A percentile compares a stretch with the other conserved stretches of the same genome.
Evolutionary conservation across 2,797 vertebrate genomes (phyloP).

Genomic region (Melanotaenia nigrans): DNA sequence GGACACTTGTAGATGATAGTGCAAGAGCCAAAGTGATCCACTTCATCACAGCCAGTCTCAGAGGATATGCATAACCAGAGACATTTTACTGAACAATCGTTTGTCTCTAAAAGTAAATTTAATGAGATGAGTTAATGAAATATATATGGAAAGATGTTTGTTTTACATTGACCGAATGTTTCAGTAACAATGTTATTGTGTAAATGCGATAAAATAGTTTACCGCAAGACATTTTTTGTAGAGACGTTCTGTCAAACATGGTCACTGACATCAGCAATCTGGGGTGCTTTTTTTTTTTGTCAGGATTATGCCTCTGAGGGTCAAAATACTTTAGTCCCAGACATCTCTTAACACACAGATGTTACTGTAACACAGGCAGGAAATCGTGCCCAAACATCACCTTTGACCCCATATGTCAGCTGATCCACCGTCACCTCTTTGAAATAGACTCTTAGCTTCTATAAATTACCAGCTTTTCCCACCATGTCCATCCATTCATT

Average conservation of each 20-base stretch:
- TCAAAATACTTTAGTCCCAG: conserved; percentile 88
- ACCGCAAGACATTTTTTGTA: neutral
- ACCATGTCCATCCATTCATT: conserved; percentile 88
- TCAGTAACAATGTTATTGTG: conserved; percentile 23
- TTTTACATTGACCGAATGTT: conserved; percentile 37
- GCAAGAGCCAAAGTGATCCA: conserved; percentile 70
- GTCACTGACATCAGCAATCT: conserved; percentile 80
- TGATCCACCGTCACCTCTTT: conserved; percentile 92
- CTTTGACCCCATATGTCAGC: conserved; percentile 93
- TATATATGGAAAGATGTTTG: conserved; percentile 31
- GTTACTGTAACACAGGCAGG: conserved; percentile 96
- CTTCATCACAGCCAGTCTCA: conserved; percentile 66
- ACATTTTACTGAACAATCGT: conserved; percentile 47
- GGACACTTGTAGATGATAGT: conserved; percentile 78
- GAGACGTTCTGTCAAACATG: conserved; percentile 73
- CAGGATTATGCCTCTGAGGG: conserved; percentile 78
- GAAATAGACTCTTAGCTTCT: conserved; percentile 95
- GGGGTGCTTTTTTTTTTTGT: conserved; percentile 65
- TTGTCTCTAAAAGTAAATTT: conserved; percentile 67
- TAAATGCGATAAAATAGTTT: conserved; percentile 11
- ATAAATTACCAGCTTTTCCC: conserved; percentile 95
- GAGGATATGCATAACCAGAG: conserved; percentile 47
- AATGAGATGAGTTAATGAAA: conserved; percentile 50
- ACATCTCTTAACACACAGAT: conserved; percentile 93
- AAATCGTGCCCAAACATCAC: conserved; percentile 93